These are phyloP conservation scores for Pipa parva DNA, from an alignment of 2,113 vertebrate genomes.

Conservation along the genomic window DNA sequence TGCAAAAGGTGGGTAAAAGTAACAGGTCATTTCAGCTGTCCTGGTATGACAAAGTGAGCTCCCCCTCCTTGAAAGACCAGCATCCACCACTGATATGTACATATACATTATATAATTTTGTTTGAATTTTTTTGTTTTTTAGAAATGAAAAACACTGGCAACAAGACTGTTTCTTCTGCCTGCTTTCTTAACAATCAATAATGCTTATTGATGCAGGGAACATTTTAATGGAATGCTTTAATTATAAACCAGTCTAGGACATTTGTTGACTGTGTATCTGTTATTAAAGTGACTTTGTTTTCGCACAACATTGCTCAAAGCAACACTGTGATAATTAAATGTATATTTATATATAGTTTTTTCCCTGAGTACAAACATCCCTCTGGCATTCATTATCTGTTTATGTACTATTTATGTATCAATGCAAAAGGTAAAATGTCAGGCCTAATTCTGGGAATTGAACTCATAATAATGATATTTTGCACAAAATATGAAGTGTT, in stretches of 20 bases:
- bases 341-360: not conserved
- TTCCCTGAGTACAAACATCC: not conserved
- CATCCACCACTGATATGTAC: no score
- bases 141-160: no score
- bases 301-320: not conserved
- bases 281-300: not conserved
- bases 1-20: no score
- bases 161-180: no score
- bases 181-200: not conserved
- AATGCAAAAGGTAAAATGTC: conserved; percentile 6
- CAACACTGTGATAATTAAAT: not conserved
- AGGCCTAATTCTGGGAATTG: not conserved
- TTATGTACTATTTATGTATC: conserved; percentile 16
- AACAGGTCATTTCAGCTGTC: no score
- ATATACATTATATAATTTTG: no score
- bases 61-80: no score
- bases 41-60: no score
- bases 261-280: not conserved
- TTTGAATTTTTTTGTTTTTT: no score
- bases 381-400: conserved; percentile 6
- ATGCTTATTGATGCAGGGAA: not conserved
- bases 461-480: not conserved
- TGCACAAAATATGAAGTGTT: not conserved
- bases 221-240: not conserved
- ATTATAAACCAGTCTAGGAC: not conserved